phyloP scores from a whole-genome alignment of 2,797 vertebrate species.

The Diplodus sargus region DNA sequence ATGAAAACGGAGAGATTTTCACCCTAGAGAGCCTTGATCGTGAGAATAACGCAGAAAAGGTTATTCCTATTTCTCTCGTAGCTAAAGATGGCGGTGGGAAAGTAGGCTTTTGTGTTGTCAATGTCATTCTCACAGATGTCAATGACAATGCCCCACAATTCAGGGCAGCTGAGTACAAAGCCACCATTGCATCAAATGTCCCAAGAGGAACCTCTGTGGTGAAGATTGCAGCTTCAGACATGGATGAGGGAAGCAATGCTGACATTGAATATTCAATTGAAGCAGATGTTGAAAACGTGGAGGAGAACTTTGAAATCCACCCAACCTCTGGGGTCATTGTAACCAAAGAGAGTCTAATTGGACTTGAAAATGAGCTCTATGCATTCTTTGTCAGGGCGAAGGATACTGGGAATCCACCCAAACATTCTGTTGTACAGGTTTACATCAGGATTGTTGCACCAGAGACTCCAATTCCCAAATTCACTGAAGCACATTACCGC shows the following conservation, averaged over 20 bases:
- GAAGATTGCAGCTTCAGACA: slow-evolving; percentile 93
- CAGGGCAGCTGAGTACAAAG: slow-evolving; percentile 91
- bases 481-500: slow-evolving; percentile 93
- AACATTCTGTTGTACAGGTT: slow-evolving; percentile 90
- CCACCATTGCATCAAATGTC: slow-evolving; percentile 90
- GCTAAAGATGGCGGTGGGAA: slow-evolving; percentile 95
- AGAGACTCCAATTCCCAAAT: slow-evolving; percentile 89
- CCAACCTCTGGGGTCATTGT: slow-evolving; percentile 89
- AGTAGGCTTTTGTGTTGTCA: slow-evolving; percentile 94
- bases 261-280: slow-evolving; percentile 93
- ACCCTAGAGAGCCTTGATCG: slow-evolving; percentile 94
- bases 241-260: slow-evolving; percentile 97
- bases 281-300: slow-evolving; percentile 91
- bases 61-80: slow-evolving; percentile 92
- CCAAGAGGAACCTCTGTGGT: slow-evolving; percentile 91
- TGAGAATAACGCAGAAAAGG: slow-evolving; percentile 92
- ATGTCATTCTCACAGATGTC: slow-evolving; percentile 96
- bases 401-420: slow-evolving; percentile 91
- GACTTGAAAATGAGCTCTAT: slow-evolving; percentile 94
- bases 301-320: slow-evolving; percentile 96
- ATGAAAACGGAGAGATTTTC: slow-evolving; percentile 91
- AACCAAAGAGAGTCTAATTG: slow-evolving; percentile 97
- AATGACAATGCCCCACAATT: slow-evolving; percentile 99
- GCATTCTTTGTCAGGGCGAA: slow-evolving; percentile 93
- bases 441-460: slow-evolving; percentile 92